Conservation (phyloP, 2,113 vertebrate genomes). For the Brachyhypopomus occidentalis region DNA sequence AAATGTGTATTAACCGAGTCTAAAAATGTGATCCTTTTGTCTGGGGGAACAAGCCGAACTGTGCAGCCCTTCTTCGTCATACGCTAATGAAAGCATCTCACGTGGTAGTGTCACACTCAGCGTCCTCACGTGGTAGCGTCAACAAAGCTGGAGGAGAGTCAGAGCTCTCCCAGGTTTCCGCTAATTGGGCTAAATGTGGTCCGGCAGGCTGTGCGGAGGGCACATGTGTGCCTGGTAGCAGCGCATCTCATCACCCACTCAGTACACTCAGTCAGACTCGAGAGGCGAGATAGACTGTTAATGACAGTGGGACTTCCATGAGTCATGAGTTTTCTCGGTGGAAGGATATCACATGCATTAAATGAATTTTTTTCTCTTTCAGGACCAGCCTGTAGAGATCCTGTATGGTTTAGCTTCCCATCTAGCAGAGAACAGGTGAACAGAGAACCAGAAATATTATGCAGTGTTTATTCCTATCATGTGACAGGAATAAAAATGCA, state of each 20-base stretch:
- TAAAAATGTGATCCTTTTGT: neutral
- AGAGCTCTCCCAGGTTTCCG: neutral
- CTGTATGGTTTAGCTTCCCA: neutral
- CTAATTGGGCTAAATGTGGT: neutral
- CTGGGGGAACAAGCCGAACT: neutral
- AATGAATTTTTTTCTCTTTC: neutral
- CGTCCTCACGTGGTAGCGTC: neutral
- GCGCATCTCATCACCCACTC: neutral
- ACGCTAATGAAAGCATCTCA: neutral
- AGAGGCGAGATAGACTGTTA: neutral
- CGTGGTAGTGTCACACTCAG: neutral
- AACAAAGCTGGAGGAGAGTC: neutral
- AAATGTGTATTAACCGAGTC: neutral
- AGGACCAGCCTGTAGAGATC: neutral
- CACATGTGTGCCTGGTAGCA: neutral
- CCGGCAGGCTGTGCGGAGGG: neutral
- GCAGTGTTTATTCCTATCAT: no score
- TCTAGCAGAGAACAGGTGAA: neutral
- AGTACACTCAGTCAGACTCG: neutral
- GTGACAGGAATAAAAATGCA: slow-evolving; percentile 9
- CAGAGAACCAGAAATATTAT: neutral
- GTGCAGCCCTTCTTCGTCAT: neutral
- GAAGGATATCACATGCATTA: neutral
- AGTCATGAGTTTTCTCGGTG: neutral
- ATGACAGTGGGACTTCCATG: neutral